phyloP scores from a whole-genome alignment of 2,888 invertebrate genomes.

The Dexiosoma caninum region DNA sequence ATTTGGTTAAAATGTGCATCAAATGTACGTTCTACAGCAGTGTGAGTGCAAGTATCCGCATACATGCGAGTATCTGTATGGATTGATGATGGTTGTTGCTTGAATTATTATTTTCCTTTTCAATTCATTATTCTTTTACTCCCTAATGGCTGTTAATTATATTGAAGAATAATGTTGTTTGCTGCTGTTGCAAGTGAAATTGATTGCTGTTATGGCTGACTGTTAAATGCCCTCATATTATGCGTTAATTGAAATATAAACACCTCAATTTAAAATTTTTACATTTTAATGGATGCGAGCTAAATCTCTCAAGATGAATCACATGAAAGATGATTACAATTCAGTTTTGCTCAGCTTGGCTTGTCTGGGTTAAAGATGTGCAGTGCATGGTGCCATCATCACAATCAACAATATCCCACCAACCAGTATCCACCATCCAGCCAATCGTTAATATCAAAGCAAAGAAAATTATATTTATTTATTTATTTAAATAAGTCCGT shows the following conservation, averaged over 20 bases:
- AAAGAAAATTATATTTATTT: constrained; percentile 29
- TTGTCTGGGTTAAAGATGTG: constrained; percentile 4
- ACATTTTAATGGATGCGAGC: constrained; percentile 17
- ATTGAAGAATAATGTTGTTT: constrained; percentile 23
- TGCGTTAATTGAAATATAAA: constrained; percentile 62
- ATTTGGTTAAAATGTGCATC: constrained; percentile 49
- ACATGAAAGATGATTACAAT: constrained; percentile 20
- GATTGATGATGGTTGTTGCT: constrained; percentile 12
- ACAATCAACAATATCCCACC: neutral
- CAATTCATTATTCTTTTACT: constrained; percentile 50
- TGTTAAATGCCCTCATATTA: constrained; percentile 58
- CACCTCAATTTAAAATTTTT: constrained; percentile 51
- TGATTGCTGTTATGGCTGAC: constrained; percentile 14
- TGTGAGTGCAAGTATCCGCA: too few relatives aligned
- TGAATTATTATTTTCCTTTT: constrained; percentile 40
- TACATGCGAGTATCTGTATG: neutral
- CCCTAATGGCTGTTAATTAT: constrained; percentile 58
- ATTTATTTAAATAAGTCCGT: constrained; percentile 55
- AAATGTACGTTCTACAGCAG: neutral
- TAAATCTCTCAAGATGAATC: neutral
- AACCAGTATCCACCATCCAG: neutral
- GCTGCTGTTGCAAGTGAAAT: constrained; percentile 22
- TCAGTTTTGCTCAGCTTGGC: constrained; percentile 18
- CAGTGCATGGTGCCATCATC: constrained; percentile 29
- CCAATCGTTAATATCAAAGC: constrained; percentile 3